These are phyloP conservation scores for Sinotaia quadrata DNA, from an alignment of 2,888 invertebrate species.

Conservation along the genomic window DNA sequence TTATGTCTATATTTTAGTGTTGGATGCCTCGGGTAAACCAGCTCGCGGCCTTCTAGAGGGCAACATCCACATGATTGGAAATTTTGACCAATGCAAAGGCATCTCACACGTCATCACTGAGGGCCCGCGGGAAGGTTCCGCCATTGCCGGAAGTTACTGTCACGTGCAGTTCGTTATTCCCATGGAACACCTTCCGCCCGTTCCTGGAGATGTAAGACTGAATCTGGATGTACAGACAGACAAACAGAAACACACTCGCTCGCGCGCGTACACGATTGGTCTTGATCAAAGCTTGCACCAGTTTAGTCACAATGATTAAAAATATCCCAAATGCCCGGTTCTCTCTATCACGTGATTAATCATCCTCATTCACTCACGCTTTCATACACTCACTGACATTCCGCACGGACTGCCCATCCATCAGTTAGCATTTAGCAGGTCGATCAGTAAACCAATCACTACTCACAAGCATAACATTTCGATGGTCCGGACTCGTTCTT, in stretches of 20 bases:
- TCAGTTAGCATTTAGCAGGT: too few relatives aligned
- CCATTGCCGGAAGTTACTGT: conserved; percentile 27
- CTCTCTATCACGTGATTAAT: background rate
- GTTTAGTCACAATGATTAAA: too few relatives aligned
- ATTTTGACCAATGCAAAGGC: conserved; percentile 36
- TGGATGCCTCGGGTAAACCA: conserved; percentile 40
- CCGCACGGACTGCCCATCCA: too few relatives aligned
- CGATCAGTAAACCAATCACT: too few relatives aligned
- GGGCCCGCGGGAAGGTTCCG: conserved; percentile 16
- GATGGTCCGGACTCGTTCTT: too few relatives aligned
- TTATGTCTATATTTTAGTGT: conserved; percentile 25
- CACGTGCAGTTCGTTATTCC: conserved; percentile 22
- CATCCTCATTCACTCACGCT: background rate
- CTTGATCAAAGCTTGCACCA: too few relatives aligned
- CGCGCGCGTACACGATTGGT: background rate
- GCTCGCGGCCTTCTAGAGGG: conserved; percentile 35
- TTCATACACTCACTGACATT: background rate
- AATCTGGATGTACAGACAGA: background rate
- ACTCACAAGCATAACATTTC: too few relatives aligned
- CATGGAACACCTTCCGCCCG: conserved; percentile 17
- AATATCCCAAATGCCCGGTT: too few relatives aligned
- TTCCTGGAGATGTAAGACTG: conserved; percentile 22
- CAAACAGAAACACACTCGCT: background rate
- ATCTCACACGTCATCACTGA: conserved; percentile 10
- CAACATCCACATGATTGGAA: conserved; percentile 33